Base-by-base conservation (phyloP, 2,113 vertebrate genomes). In the Nematolebias whitei region DNA sequence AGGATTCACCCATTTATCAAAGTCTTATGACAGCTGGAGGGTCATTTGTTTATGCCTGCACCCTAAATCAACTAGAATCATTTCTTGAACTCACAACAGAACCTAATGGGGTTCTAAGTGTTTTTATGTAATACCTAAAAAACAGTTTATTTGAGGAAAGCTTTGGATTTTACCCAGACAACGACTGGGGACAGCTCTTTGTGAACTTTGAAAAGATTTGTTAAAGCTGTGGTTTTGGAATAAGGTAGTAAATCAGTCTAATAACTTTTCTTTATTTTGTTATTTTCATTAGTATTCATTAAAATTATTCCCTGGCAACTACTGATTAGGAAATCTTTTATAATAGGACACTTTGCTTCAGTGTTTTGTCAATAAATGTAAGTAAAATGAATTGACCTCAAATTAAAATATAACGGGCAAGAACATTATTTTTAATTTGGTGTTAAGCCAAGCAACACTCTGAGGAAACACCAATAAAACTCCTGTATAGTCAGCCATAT, bases 401-500 rank as follows among this genome's bases (percentile, higher is more conserved):
- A 29, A 10, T 35, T 35, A 10, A 35, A 35, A 9, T 35, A 9
- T 35, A 35, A 35, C 32, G 9, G 32, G 32, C 32, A 35, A 35
- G 32, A 35, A 35, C 32, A 8, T 35, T 35, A 2, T 35, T 35
- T 35, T 35, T 6, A 35, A 29, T 29, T 35, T 4, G 32, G 32
- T 4, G 32, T 5, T 35, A 8, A 8, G 9, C 32, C 35, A 35
- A 71, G 39, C 59, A 51, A 44, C 50, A 14, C 41, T 45, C 63
- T 79, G 67, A 29, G 41, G 49, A 53, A 35, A 0, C 11, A 41
- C 63, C 49, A 18, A 41, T 47, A 54, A 35, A 72, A 41, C 26
- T 18, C 20, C 29, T 61, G 65, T 50, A 60, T 70, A 70, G 55
- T 66, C 58, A 38, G 52, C 16, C 52, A 38, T 26, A 18, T 24